A percentile compares a stretch with the other conserved stretches of the same genome.
These are phyloP conservation scores for Cyrtonyx montezumae DNA, from an alignment of 2,113 vertebrate species.

Conservation along the genomic window DNA sequence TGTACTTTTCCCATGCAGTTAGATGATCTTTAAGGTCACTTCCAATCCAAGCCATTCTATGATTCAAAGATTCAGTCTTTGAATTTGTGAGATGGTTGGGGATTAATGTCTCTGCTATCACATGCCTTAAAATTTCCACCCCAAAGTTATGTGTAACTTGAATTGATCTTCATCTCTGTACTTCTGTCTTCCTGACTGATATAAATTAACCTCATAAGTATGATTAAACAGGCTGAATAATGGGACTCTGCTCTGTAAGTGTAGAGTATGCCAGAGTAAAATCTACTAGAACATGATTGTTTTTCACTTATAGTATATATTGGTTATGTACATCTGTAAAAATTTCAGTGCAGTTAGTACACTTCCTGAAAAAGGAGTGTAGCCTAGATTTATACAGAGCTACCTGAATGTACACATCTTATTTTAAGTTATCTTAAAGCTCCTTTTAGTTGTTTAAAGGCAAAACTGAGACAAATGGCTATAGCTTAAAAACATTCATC, in stretches of 20 bases:
- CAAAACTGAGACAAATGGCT: neutral
- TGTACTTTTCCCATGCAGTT: too few relatives aligned
- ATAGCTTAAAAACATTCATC: neutral
- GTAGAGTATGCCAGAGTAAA: neutral
- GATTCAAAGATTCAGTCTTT: too few relatives aligned
- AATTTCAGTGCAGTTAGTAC: neutral
- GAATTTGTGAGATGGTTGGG: accelerated
- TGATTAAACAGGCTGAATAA: neutral
- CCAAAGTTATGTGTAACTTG: neutral
- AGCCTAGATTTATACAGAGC: neutral
- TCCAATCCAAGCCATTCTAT: too few relatives aligned
- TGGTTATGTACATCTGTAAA: neutral
- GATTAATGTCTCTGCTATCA: neutral
- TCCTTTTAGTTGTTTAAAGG: neutral
- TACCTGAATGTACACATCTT: neutral
- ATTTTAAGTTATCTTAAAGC: neutral
- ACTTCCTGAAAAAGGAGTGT: neutral
- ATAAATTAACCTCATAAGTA: neutral
- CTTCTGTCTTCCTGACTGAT: neutral
- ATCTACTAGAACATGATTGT: too few relatives aligned
- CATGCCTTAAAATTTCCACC: neutral
- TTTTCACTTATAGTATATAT: neutral
- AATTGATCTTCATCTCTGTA: neutral
- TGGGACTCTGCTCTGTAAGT: neutral
- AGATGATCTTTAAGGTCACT: too few relatives aligned